These are phyloP conservation scores for Sitophilus oryzae DNA, from an alignment of 1,140 invertebrate species.

Conservation along the genomic window DNA sequence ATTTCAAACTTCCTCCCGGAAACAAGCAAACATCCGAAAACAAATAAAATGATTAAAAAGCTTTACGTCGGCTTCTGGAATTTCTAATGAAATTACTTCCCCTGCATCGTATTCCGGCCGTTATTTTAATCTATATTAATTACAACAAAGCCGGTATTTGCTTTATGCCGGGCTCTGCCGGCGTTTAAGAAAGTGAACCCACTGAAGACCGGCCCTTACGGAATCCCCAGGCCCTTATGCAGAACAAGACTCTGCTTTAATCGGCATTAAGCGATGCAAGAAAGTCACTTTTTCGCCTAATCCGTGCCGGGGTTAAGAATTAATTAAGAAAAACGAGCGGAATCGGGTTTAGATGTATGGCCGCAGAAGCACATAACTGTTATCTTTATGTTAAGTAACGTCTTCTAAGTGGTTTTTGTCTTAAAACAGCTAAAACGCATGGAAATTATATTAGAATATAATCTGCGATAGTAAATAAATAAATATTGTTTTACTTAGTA, in stretches of 20 bases:
- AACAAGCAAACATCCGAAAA: neutral
- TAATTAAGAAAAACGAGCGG: no score
- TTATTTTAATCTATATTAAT: conserved; percentile 24
- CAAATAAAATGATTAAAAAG: neutral
- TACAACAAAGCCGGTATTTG: conserved; percentile 26
- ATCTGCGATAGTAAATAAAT: no score
- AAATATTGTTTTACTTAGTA: no score
- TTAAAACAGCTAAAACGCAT: no score
- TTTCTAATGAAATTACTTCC: conserved; percentile 17
- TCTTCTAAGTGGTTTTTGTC: no score
- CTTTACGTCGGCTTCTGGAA: neutral
- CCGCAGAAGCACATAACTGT: no score
- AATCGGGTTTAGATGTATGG: no score
- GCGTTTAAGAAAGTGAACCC: conserved; percentile 13
- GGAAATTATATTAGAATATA: no score
- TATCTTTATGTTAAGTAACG: no score
- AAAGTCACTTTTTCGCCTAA: neutral
- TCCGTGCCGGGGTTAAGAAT: no score
- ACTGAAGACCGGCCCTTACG: neutral
- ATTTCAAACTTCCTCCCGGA: neutral
- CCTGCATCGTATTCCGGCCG: conserved; percentile 2
- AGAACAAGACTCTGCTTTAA: neutral
- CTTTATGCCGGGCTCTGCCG: conserved; percentile 18
- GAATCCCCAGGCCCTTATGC: neutral
- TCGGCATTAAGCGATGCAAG: neutral